Percentiles rank a stretch among this genome's conserved stretches.
Conservation (phyloP, 2,797 vertebrate genomes). For the Eupleurogrammus muticus region DNA sequence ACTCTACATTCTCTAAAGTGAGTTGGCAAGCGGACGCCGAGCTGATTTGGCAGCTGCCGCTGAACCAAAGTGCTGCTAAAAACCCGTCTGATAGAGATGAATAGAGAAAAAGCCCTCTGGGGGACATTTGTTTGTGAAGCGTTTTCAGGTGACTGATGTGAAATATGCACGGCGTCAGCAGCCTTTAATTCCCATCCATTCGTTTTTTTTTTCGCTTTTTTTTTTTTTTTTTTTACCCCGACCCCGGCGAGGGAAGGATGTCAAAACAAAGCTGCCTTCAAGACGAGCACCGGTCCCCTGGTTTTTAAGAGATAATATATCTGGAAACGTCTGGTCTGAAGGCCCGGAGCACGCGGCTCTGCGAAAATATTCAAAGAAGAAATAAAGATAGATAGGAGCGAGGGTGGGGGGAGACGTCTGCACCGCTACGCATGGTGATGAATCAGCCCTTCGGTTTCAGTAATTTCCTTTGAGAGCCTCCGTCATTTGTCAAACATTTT, state of each 20-base stretch:
- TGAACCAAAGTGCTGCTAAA: slow-evolving; percentile 74
- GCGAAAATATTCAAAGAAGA: slow-evolving; percentile 63
- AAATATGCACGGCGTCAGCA: slow-evolving; percentile 80
- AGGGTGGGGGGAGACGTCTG: slow-evolving; percentile 44
- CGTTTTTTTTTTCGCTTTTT: slow-evolving; percentile 16
- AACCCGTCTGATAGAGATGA: slow-evolving; percentile 76
- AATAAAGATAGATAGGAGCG: slow-evolving; percentile 52
- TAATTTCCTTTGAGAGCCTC: slow-evolving; percentile 77
- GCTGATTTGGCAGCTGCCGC: slow-evolving; percentile 69
- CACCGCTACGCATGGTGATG: slow-evolving; percentile 67
- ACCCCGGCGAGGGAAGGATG: slow-evolving; percentile 74
- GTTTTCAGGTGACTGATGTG: slow-evolving; percentile 79
- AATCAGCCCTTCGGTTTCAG: slow-evolving; percentile 78
- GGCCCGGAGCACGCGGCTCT: slow-evolving; percentile 40
- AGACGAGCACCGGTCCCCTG: slow-evolving; percentile 56
- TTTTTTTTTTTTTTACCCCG: slow-evolving; percentile 60
- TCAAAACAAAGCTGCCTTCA: slow-evolving; percentile 69
- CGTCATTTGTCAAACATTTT: slow-evolving; percentile 77
- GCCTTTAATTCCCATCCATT: slow-evolving; percentile 67
- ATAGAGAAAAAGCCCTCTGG: slow-evolving; percentile 70
- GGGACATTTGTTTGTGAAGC: slow-evolving; percentile 75
- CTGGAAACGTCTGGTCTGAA: slow-evolving; percentile 49
- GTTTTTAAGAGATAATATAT: slow-evolving; percentile 69
- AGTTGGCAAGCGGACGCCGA: slow-evolving; percentile 69
- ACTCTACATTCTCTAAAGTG: slow-evolving; percentile 73